Evolutionary conservation across 2,797 vertebrate species (phyloP), one percentile per base, ranked within the genome.

Genomic region (Gallinago stenura): DNA sequence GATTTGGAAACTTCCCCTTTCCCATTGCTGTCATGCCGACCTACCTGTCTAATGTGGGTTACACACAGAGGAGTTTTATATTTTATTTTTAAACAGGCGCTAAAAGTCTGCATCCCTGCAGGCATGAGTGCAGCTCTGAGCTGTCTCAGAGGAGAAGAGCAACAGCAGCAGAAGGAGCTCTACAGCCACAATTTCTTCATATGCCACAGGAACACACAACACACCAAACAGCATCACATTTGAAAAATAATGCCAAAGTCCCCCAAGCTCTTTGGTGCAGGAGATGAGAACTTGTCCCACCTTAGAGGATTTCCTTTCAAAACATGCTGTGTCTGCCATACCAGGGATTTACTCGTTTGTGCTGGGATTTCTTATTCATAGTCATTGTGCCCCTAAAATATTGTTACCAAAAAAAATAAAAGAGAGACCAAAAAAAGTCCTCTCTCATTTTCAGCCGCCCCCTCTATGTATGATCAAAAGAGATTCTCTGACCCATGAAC

Each of bases 401-500:
- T 11, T 45, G 57, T 51, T 57, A 20, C 56, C 45, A 30, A 43
- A 75, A 75, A 37, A 62, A 46, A 31, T 45, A 68, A 33, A 33
- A 22, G 5, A 37, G 17, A 58, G 3, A 66, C n/a, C 10, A 51
- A 62, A 79, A 35, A 35, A 56, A 87, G 50, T 58, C 33, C 50
- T 60, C 70, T 83, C 68, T 64, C 56, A 69, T 83, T 94, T 91
- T 62, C 85, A 83, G 88, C 46, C 77, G 90, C 62, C 45, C 53
- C 45, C 58, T 72, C 69, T 65, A 31, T 9, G 45, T 22, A 31
- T 3, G 35, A 66, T 53, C 62, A 93, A 78, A 93, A 79, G 60
- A 64, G 83, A 79, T 73, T n/a, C 92, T 84, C 64, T 94, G 85
- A 94, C 70, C 95, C 77, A 46, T 71, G 51, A 94, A 89, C 66